These are phyloP conservation scores for Cotesia typhae DNA, from an alignment of 1,140 invertebrate genomes.

Conservation along the genomic window DNA sequence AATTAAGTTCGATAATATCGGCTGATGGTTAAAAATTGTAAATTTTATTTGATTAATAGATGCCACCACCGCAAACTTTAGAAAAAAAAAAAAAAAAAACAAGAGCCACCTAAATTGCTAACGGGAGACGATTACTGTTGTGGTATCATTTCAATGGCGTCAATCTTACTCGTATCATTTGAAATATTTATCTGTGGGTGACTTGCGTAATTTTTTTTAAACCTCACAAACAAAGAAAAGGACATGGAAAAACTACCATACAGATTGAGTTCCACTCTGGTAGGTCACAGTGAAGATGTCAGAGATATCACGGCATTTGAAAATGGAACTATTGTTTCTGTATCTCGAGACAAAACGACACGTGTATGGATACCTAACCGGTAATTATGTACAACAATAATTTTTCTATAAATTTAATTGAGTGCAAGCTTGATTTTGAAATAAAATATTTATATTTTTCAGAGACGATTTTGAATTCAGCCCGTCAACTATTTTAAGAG, in stretches of 20 bases:
- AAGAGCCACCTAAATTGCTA: no score
- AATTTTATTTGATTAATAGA: no score
- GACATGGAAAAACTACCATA: conserved; percentile 61
- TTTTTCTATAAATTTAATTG: conserved; percentile 1
- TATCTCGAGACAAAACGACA: conserved; percentile 85
- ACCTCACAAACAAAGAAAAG: conserved; percentile 8
- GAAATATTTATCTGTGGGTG: conserved; percentile 11
- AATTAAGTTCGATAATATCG: no score
- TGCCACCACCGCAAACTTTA: no score
- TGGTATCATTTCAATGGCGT: no score
- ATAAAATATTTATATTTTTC: conserved; percentile 42
- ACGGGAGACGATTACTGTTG: no score
- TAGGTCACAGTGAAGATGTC: conserved; percentile 86
- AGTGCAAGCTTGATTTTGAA: no score
- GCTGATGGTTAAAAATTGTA: no score
- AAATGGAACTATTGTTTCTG: conserved; percentile 80
- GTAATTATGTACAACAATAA: conserved; percentile 62
- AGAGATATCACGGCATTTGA: conserved; percentile 74
- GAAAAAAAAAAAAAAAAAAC: no score
- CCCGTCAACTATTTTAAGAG: conserved; percentile 76
- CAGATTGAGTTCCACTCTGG: conserved; percentile 79
- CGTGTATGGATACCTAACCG: conserved; percentile 83
- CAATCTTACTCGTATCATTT: no score
- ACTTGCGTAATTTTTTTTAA: conserved; percentile 31
- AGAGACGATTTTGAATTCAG: conserved; percentile 68